Evolutionary conservation across 2,888 invertebrate species (phyloP).

Genomic region (Neuroscelio doddi): DNA sequence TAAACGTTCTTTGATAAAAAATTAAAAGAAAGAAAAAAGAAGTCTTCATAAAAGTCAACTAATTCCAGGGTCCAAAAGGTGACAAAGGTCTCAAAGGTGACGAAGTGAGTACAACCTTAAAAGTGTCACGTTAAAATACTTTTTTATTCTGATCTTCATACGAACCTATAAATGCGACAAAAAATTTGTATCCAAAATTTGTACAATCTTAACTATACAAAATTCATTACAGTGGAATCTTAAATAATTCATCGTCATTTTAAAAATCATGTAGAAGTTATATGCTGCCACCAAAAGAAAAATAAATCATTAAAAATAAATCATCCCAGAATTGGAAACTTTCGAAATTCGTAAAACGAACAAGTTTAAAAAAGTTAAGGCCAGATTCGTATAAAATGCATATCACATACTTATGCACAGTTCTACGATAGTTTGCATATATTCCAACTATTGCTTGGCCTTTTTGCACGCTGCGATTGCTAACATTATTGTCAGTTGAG

Average conservation of each 20-base stretch:
- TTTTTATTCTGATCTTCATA: slow-evolving; percentile 2
- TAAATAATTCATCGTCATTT: no score
- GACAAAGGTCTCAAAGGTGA: slow-evolving; percentile 92
- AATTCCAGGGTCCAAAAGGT: slow-evolving; percentile 87
- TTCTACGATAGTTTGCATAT: slow-evolving; percentile 38
- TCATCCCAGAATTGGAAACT: no score
- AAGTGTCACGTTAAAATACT: neutral
- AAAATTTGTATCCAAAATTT: no score
- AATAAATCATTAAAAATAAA: no score
- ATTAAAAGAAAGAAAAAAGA: slow-evolving; percentile 31
- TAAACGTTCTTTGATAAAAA: no score
- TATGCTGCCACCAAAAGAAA: slow-evolving; percentile 57
- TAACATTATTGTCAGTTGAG: neutral
- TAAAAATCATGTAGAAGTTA: slow-evolving; percentile 45
- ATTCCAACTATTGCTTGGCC: slow-evolving; percentile 61
- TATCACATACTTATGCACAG: slow-evolving; percentile 23
- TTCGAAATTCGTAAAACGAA: slow-evolving; percentile 22
- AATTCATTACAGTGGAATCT: no score
- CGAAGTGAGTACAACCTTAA: slow-evolving; percentile 78
- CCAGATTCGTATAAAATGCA: slow-evolving; percentile 12
- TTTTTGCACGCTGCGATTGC: slow-evolving; percentile 60
- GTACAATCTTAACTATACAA: no score
- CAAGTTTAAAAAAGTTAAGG: neutral
- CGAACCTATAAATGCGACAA: no score
- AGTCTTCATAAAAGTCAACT: slow-evolving; percentile 25